Percentiles rank a stretch among this genome's conserved stretches.
Evolutionary conservation across 2,797 vertebrate genomes (phyloP).

Genomic region (Brachyrhaphis roseni): DNA sequence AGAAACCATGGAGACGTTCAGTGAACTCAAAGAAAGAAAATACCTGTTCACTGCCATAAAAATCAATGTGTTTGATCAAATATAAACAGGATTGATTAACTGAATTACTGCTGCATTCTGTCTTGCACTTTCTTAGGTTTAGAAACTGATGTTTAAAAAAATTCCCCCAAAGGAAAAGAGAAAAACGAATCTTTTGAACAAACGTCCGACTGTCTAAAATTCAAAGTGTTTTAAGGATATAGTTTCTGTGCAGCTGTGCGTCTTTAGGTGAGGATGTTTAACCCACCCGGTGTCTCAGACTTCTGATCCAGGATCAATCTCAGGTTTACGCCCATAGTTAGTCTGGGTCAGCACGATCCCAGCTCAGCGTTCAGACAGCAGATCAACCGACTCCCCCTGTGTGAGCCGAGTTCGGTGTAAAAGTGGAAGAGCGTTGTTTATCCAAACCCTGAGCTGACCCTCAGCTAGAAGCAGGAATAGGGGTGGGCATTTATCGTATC

Average conservation of each 20-base stretch:
- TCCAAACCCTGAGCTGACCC: constrained; percentile 46
- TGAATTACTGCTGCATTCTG: background rate
- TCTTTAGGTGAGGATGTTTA: constrained; percentile 11
- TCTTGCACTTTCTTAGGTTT: background rate
- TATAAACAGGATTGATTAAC: background rate
- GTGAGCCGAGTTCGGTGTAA: constrained; percentile 9
- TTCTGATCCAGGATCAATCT: constrained; percentile 51
- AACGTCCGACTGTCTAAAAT: constrained; percentile 19
- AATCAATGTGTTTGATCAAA: background rate
- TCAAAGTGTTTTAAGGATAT: constrained; percentile 12
- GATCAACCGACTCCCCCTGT: constrained; percentile 25
- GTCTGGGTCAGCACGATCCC: constrained; percentile 41
- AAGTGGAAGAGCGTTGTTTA: constrained; percentile 43
- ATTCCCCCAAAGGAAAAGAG: background rate
- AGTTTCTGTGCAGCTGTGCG: constrained; percentile 43
- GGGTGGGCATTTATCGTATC: too few species aligned
- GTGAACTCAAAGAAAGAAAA: background rate
- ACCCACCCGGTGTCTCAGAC: constrained; percentile 31
- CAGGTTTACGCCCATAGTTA: constrained; percentile 19
- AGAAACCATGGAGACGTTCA: background rate
- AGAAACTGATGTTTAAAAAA: background rate
- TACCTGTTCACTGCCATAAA: constrained; percentile 2
- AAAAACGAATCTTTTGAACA: constrained; percentile 14
- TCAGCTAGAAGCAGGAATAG: background rate
- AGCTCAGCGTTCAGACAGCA: constrained; percentile 46